Base-by-base conservation (phyloP, 2,888 invertebrate genomes). In the Oithona nana region DNA sequence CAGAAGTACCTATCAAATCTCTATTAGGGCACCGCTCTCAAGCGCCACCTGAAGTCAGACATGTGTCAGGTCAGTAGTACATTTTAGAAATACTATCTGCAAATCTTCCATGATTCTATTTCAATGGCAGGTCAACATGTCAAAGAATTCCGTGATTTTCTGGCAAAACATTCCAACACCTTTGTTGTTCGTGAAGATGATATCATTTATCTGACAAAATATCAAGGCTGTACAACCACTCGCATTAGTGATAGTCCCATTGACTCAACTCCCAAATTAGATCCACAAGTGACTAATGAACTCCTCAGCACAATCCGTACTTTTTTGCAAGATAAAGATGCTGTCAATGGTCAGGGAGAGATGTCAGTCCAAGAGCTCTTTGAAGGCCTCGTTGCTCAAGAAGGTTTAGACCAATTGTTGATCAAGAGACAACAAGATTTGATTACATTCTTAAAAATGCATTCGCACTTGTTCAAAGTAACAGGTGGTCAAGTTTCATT, bases 1-100 rank as follows among this genome's bases (percentile, higher is more conserved):
- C 93, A 1, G 95, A 97, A 78, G 90, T 98, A 67, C 95, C 94
- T 3, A 90, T 97, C 68, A 89, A 89, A 73, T 93, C 93, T 74
- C 80, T 98, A 67, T 80, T 97, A 65, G 97, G 97, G 0, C 97
- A 97, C 76, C 81, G 94, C 67, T 90, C 90, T 67, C 93, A 89
- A 70, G 97, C 97, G 26, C 88, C 93, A 65, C 89, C 90, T 20
- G 95, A 95, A 79, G 93, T 98, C 67, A 82, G 97, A 66, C 90
- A 94, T 74, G 90, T 94, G 70, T 93, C 93, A 67, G 86, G 83
- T 67, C n/a, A n/a, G n/a, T n/a, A n/a, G n/a, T n/a, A n/a, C n/a
- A n/a, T n/a, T n/a, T n/a, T n/a, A n/a, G n/a, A n/a, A n/a, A n/a
- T n/a, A n/a, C n/a, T n/a, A n/a, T n/a, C n/a, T n/a, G n/a, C n/a